Evolutionary conservation across 1,140 invertebrate genomes (phyloP).

Genomic region (Aphaenogaster floridana): DNA sequence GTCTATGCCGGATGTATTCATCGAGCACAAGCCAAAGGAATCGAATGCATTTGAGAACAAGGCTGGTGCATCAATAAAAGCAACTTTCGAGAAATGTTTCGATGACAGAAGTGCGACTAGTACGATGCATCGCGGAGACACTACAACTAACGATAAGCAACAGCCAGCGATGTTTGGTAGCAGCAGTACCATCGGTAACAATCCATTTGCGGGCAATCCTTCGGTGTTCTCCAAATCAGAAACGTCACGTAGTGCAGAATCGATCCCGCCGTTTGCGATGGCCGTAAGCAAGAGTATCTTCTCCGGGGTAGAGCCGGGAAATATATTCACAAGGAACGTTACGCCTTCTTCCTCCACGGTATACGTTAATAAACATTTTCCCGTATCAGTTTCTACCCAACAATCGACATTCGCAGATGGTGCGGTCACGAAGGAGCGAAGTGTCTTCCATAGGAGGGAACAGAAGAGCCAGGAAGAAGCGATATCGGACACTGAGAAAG

Average conservation of each 20-base stretch:
- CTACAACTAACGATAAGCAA: neutral
- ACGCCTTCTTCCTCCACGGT: conserved; percentile 29
- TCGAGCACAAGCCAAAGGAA: neutral
- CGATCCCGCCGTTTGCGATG: conserved; percentile 56
- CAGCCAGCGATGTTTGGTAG: neutral
- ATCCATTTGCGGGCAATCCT: neutral
- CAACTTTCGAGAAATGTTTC: neutral
- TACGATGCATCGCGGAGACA: neutral
- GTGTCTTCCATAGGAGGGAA: neutral
- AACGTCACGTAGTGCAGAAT: neutral
- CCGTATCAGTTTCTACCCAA: conserved; percentile 6
- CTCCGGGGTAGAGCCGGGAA: conserved; percentile 61
- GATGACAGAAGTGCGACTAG: neutral
- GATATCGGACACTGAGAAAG: conserved; percentile 49
- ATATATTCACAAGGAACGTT: conserved; percentile 76
- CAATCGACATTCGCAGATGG: neutral
- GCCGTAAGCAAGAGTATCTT: conserved; percentile 74
- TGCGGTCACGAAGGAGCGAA: neutral
- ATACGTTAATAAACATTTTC: conserved; percentile 28
- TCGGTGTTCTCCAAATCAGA: conserved; percentile 55
- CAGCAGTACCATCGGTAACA: neutral
- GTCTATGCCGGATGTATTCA: neutral
- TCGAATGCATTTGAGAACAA: neutral
- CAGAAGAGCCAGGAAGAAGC: neutral
- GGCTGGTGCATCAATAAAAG: neutral